These are phyloP conservation scores for Tipula helvola DNA, from an alignment of 2,888 invertebrate genomes.

Conservation along the genomic window DNA sequence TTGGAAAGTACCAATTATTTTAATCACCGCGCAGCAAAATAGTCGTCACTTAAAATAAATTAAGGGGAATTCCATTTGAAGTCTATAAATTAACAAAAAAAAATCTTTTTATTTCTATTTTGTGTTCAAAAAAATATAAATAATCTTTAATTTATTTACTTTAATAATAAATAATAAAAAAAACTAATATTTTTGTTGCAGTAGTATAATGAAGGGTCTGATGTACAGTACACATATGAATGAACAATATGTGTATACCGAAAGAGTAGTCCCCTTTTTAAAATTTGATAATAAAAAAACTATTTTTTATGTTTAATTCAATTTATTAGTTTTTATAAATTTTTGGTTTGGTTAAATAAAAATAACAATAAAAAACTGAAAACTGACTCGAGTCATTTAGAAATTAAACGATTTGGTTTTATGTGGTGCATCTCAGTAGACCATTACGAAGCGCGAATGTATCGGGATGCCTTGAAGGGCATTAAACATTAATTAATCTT, in stretches of 20 bases:
- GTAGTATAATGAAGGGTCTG: background rate
- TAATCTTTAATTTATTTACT: background rate
- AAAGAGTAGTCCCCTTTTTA: background rate
- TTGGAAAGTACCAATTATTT: background rate
- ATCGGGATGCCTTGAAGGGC: too few relatives aligned
- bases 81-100: background rate
- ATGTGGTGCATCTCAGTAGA: background rate
- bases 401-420: background rate
- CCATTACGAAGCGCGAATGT: too few relatives aligned
- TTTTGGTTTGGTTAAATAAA: background rate
- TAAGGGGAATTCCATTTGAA: background rate
- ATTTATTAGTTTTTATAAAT: background rate
- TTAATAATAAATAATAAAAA: background rate
- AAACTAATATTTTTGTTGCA: background rate
- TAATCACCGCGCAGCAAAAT: background rate
- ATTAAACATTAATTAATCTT: too few relatives aligned
- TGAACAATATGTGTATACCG: background rate
- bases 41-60: background rate
- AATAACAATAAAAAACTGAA: background rate
- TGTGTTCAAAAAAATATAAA: background rate
- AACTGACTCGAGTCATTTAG: background rate
- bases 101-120: background rate
- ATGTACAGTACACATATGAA: background rate
- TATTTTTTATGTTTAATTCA: background rate
- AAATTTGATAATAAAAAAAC: background rate